Conservation (phyloP, 2,113 vertebrate species). For the Xenopus laevis region DNA sequence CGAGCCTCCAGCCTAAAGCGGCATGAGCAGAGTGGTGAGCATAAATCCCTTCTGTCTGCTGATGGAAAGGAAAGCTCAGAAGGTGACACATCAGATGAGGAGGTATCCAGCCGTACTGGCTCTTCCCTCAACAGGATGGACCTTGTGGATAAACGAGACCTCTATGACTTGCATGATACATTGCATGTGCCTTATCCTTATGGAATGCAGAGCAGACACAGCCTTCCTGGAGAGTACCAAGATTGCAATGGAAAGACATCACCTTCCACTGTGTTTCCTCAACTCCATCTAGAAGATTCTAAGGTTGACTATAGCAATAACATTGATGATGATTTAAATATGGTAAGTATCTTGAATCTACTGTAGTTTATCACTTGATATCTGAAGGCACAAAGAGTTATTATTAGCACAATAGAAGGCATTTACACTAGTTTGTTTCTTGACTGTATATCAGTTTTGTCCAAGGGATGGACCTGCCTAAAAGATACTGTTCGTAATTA, state of each 20-base stretch:
- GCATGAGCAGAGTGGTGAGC: conserved; percentile 78
- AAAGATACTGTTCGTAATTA: too few species aligned
- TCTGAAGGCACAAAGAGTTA: not conserved
- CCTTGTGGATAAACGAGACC: conserved; percentile 83
- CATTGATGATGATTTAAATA: conserved; percentile 84
- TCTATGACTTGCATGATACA: conserved; percentile 78
- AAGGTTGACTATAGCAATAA: conserved; percentile 78
- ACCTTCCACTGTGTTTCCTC: conserved; percentile 59
- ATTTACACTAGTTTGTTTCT: too few species aligned
- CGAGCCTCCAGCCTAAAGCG: conserved; percentile 85
- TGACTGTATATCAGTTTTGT: too few species aligned
- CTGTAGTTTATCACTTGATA: too few species aligned
- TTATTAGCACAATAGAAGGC: not conserved
- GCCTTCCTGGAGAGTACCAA: conserved; percentile 69
- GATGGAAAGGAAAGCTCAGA: conserved; percentile 88
- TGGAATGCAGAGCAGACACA: conserved; percentile 81
- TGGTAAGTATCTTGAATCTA: conserved; percentile 66
- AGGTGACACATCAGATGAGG: conserved; percentile 76
- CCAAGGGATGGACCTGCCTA: too few species aligned
- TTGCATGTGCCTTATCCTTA: conserved; percentile 79
- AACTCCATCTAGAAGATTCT: conserved; percentile 73
- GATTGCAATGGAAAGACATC: conserved; percentile 91
- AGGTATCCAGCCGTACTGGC: conserved; percentile 61
- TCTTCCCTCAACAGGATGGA: conserved; percentile 71
- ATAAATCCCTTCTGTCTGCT: conserved; percentile 83